Base-by-base conservation (phyloP, 2,113 vertebrate genomes). In the Prinia subflava region DNA sequence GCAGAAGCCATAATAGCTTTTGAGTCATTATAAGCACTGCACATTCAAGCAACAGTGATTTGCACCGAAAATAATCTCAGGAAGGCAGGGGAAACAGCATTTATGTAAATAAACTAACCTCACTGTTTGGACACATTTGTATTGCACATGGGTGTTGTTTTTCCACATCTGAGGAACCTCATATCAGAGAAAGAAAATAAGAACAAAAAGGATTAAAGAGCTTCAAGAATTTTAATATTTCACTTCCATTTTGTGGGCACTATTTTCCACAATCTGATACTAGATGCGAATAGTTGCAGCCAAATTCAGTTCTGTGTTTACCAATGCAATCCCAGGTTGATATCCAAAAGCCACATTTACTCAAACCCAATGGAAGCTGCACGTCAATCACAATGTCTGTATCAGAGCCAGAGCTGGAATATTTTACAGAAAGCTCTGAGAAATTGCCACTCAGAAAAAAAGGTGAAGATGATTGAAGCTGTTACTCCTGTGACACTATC, bases 21-120 rank as follows among this genome's bases (percentile, higher is more conserved):
- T 39, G 15, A 92, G 91, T 95, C 94, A 87, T 96, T 96, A 92
- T 87, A 95, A 96, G 92, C 86, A 33, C 87, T 31, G 20, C 69
- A 82, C 76, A 75, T 88, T 82, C 93, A 86, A 41, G 95, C 92
- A 92, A 75, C 96, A 80, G 90, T 95, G 94, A 97, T 97, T 97
- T 98, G 94, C 41, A 56, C 75, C 10, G 75, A 87, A 94, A 93
- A 95, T 91, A 79, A 95, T 96, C 78, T 60, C 63, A 41, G 82
- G 67, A 86, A 97, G 92, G 80, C 33, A 74, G 65, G 17, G 90
- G 83, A 94, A 91, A 56, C 59, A 84, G 78, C 76, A 59, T 89
- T 97, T 97, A 95, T 95, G 84, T 80, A 94, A 95, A 95, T 94
- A 90, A 97, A 96, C 94, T 60, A 91, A 92, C 78, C 86, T 85